These are phyloP conservation scores for Troides oblongomaculatus DNA, from an alignment of 2,888 invertebrate genomes.

Conservation along the genomic window DNA sequence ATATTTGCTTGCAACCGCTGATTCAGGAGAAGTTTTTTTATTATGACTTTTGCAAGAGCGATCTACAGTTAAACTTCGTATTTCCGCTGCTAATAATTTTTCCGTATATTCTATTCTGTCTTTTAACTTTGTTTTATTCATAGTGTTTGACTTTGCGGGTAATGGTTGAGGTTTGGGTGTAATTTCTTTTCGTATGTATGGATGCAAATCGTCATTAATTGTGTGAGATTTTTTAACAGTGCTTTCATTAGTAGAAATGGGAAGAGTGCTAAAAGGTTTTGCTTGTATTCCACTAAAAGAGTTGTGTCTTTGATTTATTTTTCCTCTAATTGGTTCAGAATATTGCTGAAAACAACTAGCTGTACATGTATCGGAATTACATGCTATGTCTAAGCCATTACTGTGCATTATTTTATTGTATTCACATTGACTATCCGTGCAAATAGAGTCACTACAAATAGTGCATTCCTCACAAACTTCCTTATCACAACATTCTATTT, in stretches of 20 bases:
- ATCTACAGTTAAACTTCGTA: slow-evolving; percentile 66
- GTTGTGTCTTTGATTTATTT: slow-evolving; percentile 69
- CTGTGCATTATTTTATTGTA: slow-evolving; percentile 72
- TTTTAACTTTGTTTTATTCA: slow-evolving; percentile 62
- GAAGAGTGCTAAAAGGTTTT: slow-evolving; percentile 56
- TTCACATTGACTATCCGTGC: slow-evolving; percentile 75
- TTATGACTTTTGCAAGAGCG: slow-evolving; percentile 60
- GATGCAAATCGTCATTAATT: slow-evolving; percentile 71
- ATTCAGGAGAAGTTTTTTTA: slow-evolving; percentile 51
- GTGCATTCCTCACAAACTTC: slow-evolving; percentile 76
- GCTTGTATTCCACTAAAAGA: slow-evolving; percentile 73
- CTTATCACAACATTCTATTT: slow-evolving; percentile 77
- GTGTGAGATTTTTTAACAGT: slow-evolving; percentile 74
- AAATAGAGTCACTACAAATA: slow-evolving; percentile 75
- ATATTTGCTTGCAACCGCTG: slow-evolving; percentile 54
- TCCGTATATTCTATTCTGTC: slow-evolving; percentile 76
- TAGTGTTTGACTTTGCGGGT: slow-evolving; percentile 49
- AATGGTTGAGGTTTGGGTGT: slow-evolving; percentile 49
- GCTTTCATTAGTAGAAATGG: slow-evolving; percentile 55
- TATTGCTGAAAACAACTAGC: slow-evolving; percentile 69
- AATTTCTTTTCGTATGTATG: slow-evolving; percentile 76
- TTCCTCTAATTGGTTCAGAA: slow-evolving; percentile 52
- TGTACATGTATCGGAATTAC: slow-evolving; percentile 69
- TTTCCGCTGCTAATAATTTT: slow-evolving; percentile 74
- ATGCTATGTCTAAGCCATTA: slow-evolving; percentile 68